These are phyloP conservation scores for Torymus aiolomorphi DNA, from an alignment of 2,888 invertebrate species.

Conservation along the genomic window DNA sequence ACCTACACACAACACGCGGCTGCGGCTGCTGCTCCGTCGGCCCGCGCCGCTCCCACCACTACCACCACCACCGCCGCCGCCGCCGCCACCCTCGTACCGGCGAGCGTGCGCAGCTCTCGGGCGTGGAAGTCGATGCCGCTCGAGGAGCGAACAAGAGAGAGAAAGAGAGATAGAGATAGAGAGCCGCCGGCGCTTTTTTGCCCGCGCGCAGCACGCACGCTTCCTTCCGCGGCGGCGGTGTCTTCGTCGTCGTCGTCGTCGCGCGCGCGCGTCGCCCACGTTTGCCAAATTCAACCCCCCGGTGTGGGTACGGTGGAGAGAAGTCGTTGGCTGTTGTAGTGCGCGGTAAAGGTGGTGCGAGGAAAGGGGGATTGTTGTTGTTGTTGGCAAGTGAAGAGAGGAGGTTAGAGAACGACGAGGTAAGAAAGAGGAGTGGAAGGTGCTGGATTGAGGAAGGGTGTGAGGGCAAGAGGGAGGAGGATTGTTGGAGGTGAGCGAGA, in stretches of 20 bases:
- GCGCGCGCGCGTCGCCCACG: not conserved
- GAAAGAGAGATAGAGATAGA: not conserved
- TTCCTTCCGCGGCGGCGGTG: not conserved
- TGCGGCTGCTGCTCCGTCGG: slow-evolving; percentile 27
- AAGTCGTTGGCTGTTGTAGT: too few relatives aligned
- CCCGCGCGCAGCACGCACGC: not conserved
- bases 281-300: too few relatives aligned
- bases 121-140: slow-evolving; percentile 66
- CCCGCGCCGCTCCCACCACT: slow-evolving; percentile 29
- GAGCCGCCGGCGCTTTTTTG: slow-evolving; percentile 36
- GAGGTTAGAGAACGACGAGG: too few relatives aligned
- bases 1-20: not conserved
- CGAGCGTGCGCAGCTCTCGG: slow-evolving; percentile 63
- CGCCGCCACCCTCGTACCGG: too few relatives aligned
- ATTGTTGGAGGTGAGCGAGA: not conserved
- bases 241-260: not conserved
- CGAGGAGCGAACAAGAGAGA: not conserved
- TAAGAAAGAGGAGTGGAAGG: too few relatives aligned
- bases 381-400: too few relatives aligned
- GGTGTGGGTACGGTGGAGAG: too few relatives aligned
- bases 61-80: too few relatives aligned
- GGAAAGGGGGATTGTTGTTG: too few relatives aligned
- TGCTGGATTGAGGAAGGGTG: too few relatives aligned
- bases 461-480: too few relatives aligned
- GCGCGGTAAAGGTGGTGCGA: too few relatives aligned